A percentile compares a stretch with the other conserved stretches of the same genome.
Evolutionary conservation across 2,797 vertebrate species (phyloP).

Genomic region (Aphelocoma californica): DNA sequence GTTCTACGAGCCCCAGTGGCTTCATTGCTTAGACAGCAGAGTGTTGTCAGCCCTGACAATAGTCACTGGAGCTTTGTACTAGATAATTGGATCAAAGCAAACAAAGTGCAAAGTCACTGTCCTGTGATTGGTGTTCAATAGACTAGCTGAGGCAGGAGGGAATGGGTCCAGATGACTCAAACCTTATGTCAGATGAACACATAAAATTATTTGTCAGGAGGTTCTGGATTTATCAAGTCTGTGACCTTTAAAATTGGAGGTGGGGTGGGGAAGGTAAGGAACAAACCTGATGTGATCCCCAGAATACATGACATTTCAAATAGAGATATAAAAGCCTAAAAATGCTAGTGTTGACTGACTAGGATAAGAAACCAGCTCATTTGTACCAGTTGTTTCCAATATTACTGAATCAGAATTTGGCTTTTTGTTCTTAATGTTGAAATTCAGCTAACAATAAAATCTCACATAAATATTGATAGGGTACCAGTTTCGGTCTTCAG

Average conservation of each 20-base stretch:
- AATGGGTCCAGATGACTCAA: constrained; percentile 77
- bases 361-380: not conserved
- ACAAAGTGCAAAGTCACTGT: constrained; percentile 85
- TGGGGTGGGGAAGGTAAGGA: not conserved
- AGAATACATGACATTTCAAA: not conserved
- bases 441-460: not conserved
- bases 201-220: constrained; percentile 65
- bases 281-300: not conserved
- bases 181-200: constrained; percentile 36
- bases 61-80: constrained; percentile 73
- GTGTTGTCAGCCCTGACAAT: constrained; percentile 78
- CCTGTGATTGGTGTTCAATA: constrained; percentile 80
- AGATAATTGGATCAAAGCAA: constrained; percentile 78
- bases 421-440: not conserved
- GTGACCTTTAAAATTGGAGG: not conserved
- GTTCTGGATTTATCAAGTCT: constrained; percentile 65
- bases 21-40: constrained; percentile 86
- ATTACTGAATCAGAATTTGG: not conserved
- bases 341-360: not conserved
- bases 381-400: not conserved
- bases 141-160: constrained; percentile 84
- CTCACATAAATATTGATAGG: not conserved
- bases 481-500: not conserved
- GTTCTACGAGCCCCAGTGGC: constrained; percentile 69
- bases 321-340: not conserved